A percentile compares a stretch with the other conserved stretches of the same genome.
These are phyloP conservation scores for Setipinna tenuifilis DNA, from an alignment of 2,797 vertebrate genomes.

Conservation along the genomic window DNA sequence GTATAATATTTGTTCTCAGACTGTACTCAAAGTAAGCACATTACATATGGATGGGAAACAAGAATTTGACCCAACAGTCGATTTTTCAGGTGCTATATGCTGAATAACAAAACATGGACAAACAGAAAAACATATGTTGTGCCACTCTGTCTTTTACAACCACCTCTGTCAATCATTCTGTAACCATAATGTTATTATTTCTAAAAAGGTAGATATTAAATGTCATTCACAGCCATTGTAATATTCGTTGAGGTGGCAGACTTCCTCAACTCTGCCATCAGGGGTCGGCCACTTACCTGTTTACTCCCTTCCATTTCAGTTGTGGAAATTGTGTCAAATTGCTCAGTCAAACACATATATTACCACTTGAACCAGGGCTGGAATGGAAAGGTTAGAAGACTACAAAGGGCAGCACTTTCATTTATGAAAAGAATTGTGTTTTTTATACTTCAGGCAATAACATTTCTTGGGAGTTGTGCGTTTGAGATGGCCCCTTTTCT, in stretches of 20 bases:
- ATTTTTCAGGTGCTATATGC: neutral
- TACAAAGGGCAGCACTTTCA: neutral
- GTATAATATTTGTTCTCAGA: neutral
- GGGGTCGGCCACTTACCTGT: neutral
- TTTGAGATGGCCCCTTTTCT: neutral
- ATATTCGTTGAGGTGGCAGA: neutral
- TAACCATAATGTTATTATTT: neutral
- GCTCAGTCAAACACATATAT: neutral
- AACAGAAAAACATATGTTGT: neutral
- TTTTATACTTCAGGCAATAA: neutral
- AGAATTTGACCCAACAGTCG: neutral
- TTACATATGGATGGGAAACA: neutral
- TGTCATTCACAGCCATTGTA: neutral
- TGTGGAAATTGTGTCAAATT: constrained; percentile 7
- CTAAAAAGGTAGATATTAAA: neutral
- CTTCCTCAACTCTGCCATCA: neutral
- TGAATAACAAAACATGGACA: constrained; percentile 3
- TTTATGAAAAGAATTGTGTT: neutral
- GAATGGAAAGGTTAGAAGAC: neutral
- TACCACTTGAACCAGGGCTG: neutral
- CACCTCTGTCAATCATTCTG: neutral
- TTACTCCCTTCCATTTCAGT: neutral
- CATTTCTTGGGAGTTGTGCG: neutral
- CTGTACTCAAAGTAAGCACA: neutral
- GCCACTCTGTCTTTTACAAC: neutral